Evolutionary conservation across 2,113 vertebrate species (phyloP).

Genomic region (Elephas maximus): DNA sequence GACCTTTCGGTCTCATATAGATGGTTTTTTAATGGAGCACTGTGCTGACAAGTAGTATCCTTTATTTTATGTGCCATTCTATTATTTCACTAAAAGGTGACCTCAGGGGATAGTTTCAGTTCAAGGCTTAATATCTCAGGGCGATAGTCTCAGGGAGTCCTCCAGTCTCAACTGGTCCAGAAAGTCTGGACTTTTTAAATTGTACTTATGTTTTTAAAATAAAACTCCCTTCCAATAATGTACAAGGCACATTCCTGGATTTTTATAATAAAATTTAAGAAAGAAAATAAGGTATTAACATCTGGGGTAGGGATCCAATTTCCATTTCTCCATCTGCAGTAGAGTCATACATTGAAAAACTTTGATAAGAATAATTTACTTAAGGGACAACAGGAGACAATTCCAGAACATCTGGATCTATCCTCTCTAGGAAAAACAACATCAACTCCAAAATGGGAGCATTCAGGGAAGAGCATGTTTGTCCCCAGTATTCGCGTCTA

Average conservation of each 20-base stretch:
- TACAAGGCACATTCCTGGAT: neutral
- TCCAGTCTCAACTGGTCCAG: neutral
- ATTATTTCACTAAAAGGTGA: neutral
- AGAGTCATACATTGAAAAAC: neutral
- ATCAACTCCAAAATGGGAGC: neutral
- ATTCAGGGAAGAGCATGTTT: neutral
- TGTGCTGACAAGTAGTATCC: neutral
- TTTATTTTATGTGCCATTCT: neutral
- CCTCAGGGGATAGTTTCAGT: neutral
- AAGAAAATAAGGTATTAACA: neutral
- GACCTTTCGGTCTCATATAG: neutral
- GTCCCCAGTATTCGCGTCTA: fast-evolving
- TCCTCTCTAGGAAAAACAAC: neutral
- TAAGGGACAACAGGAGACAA: no score
- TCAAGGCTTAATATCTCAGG: neutral
- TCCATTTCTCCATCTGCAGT: neutral
- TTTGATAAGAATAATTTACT: neutral
- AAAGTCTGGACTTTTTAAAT: neutral
- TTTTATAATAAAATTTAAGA: neutral
- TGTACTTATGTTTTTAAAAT: neutral
- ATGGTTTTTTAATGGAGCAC: neutral
- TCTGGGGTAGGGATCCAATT: neutral
- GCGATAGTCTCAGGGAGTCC: neutral
- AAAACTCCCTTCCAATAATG: neutral
- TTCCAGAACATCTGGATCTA: neutral